Percentiles rank a stretch among this genome's conserved stretches.
These are phyloP conservation scores for Trimorus sp. DNA, from an alignment of 2,888 invertebrate genomes.

Conservation along the genomic window DNA sequence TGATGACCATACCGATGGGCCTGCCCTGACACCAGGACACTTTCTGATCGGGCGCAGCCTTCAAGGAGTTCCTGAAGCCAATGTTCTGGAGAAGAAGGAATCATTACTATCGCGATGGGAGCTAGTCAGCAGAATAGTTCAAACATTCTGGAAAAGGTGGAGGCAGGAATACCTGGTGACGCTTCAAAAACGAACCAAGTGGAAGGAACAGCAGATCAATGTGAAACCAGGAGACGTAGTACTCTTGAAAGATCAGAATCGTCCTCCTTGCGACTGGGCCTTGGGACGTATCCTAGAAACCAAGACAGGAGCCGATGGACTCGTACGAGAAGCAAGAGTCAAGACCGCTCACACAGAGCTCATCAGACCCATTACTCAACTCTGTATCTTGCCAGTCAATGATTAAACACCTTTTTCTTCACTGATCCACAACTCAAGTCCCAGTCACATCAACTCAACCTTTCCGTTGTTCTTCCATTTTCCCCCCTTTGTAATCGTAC, in stretches of 20 bases:
- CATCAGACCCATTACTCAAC: too few species aligned
- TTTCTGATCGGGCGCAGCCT: constrained; percentile 17
- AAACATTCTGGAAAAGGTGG: constrained; percentile 14
- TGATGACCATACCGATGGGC: constrained; percentile 4
- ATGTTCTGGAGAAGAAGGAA: neutral
- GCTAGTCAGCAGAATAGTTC: neutral
- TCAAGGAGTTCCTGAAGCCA: constrained; percentile 14
- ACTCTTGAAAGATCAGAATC: neutral
- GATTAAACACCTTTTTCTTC: too few species aligned
- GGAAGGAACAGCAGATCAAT: neutral
- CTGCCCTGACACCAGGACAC: constrained; percentile 17
- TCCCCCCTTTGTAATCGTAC: too few species aligned
- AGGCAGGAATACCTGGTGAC: constrained; percentile 11
- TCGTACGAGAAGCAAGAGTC: too few species aligned
- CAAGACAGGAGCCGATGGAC: too few species aligned
- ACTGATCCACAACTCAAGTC: too few species aligned
- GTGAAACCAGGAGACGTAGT: constrained; percentile 11
- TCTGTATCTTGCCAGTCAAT: too few species aligned
- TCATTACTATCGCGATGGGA: neutral
- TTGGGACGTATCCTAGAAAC: too few species aligned
- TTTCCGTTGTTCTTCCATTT: too few species aligned
- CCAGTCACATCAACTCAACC: too few species aligned
- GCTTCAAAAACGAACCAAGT: neutral
- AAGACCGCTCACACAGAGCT: too few species aligned
- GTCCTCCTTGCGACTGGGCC: too few species aligned